Percentiles rank a stretch among this genome's conserved stretches.
Conservation (phyloP, 1,140 invertebrate species). For the Coptotermes formosanus region DNA sequence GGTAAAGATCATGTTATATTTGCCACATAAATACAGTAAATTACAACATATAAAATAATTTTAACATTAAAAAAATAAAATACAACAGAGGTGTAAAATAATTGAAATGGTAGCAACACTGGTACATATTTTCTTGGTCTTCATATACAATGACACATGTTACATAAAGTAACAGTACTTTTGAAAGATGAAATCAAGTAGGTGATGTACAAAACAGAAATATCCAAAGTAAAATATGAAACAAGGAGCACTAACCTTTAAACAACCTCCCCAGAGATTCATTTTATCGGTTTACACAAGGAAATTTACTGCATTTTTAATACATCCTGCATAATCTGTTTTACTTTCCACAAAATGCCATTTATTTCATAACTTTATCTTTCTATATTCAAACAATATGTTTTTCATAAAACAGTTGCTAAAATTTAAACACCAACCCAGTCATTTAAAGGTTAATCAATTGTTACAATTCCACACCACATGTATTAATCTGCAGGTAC, state of each 20-base stretch:
- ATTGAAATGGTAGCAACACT: neutral
- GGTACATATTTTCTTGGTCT: neutral
- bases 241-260: neutral
- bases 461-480: neutral
- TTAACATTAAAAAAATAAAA: neutral
- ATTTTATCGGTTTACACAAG: no score
- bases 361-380: no score
- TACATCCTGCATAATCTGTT: no score
- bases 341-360: no score
- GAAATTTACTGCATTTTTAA: no score
- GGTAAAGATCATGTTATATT: no score
- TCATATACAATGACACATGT: neutral
- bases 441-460: neutral
- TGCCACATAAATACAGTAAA: no score
- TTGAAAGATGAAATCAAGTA: neutral
- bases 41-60: no score
- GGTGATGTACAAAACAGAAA: neutral
- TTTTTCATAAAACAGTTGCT: no score
- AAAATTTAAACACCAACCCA: no score
- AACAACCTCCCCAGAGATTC: no score
- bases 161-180: neutral
- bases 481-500: neutral
- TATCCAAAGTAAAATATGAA: neutral
- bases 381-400: no score
- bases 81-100: neutral